Conservation (phyloP, 2,797 vertebrate genomes). For the Trichosurus vulpecula region DNA sequence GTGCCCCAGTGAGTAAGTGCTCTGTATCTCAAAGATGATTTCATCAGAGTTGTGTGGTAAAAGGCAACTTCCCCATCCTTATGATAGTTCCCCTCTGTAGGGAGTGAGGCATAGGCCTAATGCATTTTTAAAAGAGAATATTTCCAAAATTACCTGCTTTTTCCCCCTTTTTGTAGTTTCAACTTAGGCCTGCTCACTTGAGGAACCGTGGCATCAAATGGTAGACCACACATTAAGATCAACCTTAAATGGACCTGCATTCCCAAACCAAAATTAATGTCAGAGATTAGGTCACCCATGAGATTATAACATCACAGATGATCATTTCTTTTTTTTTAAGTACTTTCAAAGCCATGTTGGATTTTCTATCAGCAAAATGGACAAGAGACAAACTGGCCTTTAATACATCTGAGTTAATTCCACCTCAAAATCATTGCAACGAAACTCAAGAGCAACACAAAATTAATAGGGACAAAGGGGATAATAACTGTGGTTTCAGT, state of each 20-base stretch:
- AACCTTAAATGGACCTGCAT: neutral
- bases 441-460: neutral
- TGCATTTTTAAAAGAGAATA: constrained; percentile 14
- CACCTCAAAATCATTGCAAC: neutral
- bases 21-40: neutral
- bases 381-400: neutral
- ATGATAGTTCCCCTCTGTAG: neutral
- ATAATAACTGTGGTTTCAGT: neutral
- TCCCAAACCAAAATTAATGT: neutral
- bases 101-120: neutral
- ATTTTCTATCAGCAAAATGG: neutral
- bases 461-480: neutral
- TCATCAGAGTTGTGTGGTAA: neutral
- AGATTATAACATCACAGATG: neutral
- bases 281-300: neutral
- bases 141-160: neutral
- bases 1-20: neutral
- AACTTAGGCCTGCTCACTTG: neutral
- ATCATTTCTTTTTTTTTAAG: constrained; percentile 3
- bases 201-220: neutral
- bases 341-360: neutral
- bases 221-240: neutral
- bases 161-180: neutral
- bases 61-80: neutral
- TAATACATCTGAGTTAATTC: neutral